Percentiles rank a stretch among this genome's conserved stretches.
Conservation (phyloP, 1,140 invertebrate genomes). For the Scaptodrosophila lebanonensis region DNA sequence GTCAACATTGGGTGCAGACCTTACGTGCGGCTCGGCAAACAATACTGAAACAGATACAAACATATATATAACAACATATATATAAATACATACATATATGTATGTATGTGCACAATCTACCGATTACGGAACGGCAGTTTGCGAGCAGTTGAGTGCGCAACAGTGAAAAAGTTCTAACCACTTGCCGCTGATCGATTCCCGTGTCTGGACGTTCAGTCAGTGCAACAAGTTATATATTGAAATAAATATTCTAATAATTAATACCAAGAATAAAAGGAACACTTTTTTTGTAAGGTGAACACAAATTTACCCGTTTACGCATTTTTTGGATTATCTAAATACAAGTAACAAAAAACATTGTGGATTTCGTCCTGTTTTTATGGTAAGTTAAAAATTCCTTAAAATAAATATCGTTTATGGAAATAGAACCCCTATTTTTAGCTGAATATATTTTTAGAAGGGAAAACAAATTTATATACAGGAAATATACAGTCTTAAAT, state of each 20-base stretch:
- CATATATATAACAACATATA: too few species aligned
- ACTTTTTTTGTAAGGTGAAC: not conserved
- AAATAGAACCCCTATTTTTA: too few species aligned
- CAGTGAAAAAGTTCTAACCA: constrained; percentile 49
- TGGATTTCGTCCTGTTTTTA: not conserved
- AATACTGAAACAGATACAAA: constrained; percentile 13
- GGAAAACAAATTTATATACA: too few species aligned
- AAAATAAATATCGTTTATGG: too few species aligned
- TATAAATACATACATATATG: too few species aligned
- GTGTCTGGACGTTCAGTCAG: constrained; percentile 30
- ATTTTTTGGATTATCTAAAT: too few species aligned
- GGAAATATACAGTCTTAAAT: too few species aligned
- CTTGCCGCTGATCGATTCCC: constrained; percentile 48
- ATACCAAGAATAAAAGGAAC: not conserved
- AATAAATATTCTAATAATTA: constrained; percentile 20
- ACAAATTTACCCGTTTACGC: too few species aligned
- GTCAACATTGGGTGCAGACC: constrained; percentile 37
- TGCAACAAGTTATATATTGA: constrained; percentile 28
- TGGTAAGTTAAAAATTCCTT: not conserved
- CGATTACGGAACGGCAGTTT: constrained; percentile 3
- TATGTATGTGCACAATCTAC: constrained; percentile 33
- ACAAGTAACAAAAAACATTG: not conserved
- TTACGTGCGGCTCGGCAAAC: not conserved
- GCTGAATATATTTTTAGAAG: too few species aligned
- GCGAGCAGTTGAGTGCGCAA: constrained; percentile 17